phyloP scores from a whole-genome alignment of 2,888 invertebrate species.

The Baronia brevicornis region DNA sequence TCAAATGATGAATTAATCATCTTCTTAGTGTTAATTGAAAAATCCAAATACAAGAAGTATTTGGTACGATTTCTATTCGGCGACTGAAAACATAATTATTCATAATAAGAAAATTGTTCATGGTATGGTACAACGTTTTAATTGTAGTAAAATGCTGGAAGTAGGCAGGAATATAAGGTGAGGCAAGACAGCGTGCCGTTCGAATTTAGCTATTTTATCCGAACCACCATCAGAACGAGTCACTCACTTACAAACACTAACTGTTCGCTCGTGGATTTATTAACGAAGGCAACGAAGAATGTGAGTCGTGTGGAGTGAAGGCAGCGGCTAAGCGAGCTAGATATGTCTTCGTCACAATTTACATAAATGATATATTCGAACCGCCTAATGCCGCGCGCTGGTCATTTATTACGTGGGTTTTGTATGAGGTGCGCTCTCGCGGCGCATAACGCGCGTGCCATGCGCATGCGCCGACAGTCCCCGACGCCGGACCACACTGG shows the following conservation, averaged over 20 bases:
- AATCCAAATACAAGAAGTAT: too few relatives aligned
- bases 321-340: constrained; percentile 54
- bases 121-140: too few relatives aligned
- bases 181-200: too few relatives aligned
- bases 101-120: too few relatives aligned
- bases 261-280: constrained; percentile 48
- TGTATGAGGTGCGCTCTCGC: constrained; percentile 42
- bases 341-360: constrained; percentile 76
- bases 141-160: too few relatives aligned
- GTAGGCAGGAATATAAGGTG: too few relatives aligned
- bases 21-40: too few relatives aligned
- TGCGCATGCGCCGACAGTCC: constrained; percentile 55
- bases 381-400: constrained; percentile 66
- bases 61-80: too few relatives aligned
- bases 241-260: constrained; percentile 35
- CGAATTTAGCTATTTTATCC: constrained; percentile 4
- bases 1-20: too few relatives aligned
- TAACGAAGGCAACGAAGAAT: constrained; percentile 54
- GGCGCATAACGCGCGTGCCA: constrained; percentile 69
- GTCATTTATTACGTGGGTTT: constrained; percentile 68
- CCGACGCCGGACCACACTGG: constrained; percentile 60
- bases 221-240: constrained; percentile 27
- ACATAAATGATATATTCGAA: constrained; percentile 74
- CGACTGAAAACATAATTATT: too few relatives aligned
- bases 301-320: constrained; percentile 64